These are phyloP conservation scores for Pyxicephalus adspersus DNA, from an alignment of 2,113 vertebrate genomes.

Conservation along the genomic window DNA sequence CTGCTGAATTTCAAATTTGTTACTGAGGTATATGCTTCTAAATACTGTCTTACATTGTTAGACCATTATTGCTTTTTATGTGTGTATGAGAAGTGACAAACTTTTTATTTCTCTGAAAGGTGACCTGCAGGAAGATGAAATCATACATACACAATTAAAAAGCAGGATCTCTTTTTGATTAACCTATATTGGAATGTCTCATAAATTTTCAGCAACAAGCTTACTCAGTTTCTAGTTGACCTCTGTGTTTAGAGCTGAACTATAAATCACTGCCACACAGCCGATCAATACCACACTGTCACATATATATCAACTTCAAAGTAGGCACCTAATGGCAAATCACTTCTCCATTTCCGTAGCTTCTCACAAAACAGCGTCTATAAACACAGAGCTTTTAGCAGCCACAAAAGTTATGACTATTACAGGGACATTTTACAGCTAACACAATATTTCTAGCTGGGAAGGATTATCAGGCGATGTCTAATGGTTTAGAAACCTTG, in stretches of 20 bases:
- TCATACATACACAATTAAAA: slow-evolving; percentile 27
- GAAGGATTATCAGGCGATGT: slow-evolving; percentile 22
- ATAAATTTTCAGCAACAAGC: slow-evolving; percentile 48
- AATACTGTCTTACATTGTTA: too few relatives aligned
- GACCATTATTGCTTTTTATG: not conserved
- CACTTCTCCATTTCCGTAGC: slow-evolving; percentile 41
- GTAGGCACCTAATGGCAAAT: slow-evolving; percentile 51
- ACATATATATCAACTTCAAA: slow-evolving; percentile 57
- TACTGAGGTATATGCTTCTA: too few relatives aligned
- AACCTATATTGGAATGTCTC: slow-evolving; percentile 30
- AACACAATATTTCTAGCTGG: slow-evolving; percentile 32
- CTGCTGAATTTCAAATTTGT: too few relatives aligned
- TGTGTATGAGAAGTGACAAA: not conserved
- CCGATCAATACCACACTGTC: slow-evolving; percentile 48
- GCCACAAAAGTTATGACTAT: slow-evolving; percentile 38
- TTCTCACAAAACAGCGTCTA: slow-evolving; percentile 39
- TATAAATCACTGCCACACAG: slow-evolving; percentile 45
- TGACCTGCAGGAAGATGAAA: slow-evolving; percentile 48
- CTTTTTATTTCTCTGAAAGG: slow-evolving; percentile 27
- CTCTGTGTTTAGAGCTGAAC: slow-evolving; percentile 37
- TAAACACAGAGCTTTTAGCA: slow-evolving; percentile 49
- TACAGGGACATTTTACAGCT: slow-evolving; percentile 25
- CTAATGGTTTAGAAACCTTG: slow-evolving; percentile 1
- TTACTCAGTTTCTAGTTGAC: slow-evolving; percentile 44
- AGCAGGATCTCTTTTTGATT: slow-evolving; percentile 46